Evolutionary conservation across 2,888 invertebrate genomes (phyloP).

Genomic region (Drosophila histrio): DNA sequence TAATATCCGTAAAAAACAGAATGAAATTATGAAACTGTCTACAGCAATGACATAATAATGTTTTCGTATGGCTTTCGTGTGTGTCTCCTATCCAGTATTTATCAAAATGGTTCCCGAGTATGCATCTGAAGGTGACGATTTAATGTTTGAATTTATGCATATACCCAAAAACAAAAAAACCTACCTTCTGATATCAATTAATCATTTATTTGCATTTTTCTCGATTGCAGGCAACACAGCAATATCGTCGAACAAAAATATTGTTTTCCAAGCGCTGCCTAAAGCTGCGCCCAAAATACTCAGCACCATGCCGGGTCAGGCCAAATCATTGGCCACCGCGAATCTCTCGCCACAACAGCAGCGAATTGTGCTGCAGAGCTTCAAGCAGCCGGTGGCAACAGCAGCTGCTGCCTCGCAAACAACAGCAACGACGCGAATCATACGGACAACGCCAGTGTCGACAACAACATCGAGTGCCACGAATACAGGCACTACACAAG

Average conservation of each 20-base stretch:
- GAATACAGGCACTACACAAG: constrained; percentile 85
- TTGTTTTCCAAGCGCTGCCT: constrained; percentile 64
- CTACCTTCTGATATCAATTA: not conserved
- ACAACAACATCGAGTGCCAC: constrained; percentile 24
- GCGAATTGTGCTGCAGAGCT: constrained; percentile 81
- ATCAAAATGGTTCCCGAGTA: constrained; percentile 30
- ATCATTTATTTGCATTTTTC: not conserved
- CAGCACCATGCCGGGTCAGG: constrained; percentile 45
- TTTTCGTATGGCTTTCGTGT: not conserved
- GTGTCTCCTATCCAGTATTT: not conserved
- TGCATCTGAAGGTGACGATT: constrained; percentile 75
- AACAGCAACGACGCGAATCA: constrained; percentile 51
- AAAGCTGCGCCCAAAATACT: constrained; percentile 64
- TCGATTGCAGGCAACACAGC: constrained; percentile 71
- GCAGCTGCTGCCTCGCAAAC: constrained; percentile 16
- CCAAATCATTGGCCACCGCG: constrained; percentile 58
- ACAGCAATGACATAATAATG: not conserved
- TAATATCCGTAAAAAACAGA: not conserved
- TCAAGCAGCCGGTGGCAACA: constrained; percentile 76
- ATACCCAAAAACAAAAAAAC: too few species aligned
- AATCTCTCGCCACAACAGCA: constrained; percentile 82
- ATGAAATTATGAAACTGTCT: not conserved
- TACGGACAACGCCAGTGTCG: constrained; percentile 49
- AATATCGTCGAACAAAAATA: constrained; percentile 72
- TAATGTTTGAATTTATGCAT: too few species aligned